Base-by-base conservation (phyloP, 2,888 invertebrate genomes). In the Eucera pruinosa region DNA sequence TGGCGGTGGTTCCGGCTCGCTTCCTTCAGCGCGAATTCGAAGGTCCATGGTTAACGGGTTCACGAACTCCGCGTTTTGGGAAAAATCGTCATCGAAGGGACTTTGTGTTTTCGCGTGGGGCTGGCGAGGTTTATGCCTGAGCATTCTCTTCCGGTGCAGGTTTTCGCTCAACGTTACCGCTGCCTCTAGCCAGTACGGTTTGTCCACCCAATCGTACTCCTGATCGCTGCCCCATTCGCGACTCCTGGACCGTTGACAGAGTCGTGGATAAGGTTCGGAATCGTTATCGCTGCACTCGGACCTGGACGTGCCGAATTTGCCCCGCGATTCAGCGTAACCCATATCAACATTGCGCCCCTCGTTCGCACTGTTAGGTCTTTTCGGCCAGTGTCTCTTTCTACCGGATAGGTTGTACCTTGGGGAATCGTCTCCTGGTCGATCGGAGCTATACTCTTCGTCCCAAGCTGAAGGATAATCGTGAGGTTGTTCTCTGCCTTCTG, bases 21-120 rank as follows among this genome's bases (percentile, higher is more conserved):
- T n/a, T 1, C 81, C 52, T 2, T 89, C 90, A 0, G 87, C 68
- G 2, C 89, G 86, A 11, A 90, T 84, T 3, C 89, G 88, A 15
- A 87, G 72, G 23, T 91, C 91, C 2, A 81, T 79, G 0, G 86
- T 85, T 0, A 90, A 73, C 0, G 81, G 62, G 30, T 90, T 79
- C 86, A 88, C 70, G 7, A 87, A 87, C 43, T 91, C 93, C 0
- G 94, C 92, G 9, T 92, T 91, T 48, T 82, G 94, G 0, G 93
- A 93, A 84, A 94, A 94, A 78, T 95, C 95, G 78, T 94, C 94
- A 73, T 95, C 95, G 87, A 95, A 95, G 0, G 95, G 95, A 52
- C 94, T 94, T 27, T 92, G 91, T 65, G 93, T 94, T 50, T 88
- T 88, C 5, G 83, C 74, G 0, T 93, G 93, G 0, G 86, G 77